Conservation (phyloP, 2,888 invertebrate species). For the Sphecodes monilicornis region DNA sequence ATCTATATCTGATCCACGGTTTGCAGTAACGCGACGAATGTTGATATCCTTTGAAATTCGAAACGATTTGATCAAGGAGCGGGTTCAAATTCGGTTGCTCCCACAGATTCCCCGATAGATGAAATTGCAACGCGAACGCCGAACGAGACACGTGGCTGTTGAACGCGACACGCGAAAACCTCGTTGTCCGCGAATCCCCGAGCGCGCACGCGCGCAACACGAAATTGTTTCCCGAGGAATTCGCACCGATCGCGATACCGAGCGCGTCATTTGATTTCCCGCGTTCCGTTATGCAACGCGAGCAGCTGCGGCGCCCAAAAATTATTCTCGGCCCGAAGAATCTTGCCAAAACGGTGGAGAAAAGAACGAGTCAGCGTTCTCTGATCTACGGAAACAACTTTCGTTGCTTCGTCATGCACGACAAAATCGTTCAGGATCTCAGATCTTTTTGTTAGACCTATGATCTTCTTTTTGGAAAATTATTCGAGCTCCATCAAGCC, state of each 20-base stretch:
- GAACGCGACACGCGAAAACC: slow-evolving; percentile 7
- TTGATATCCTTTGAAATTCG: neutral
- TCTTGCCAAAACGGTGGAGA: slow-evolving; percentile 52
- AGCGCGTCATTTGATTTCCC: slow-evolving; percentile 41
- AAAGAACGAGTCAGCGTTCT: slow-evolving; percentile 1
- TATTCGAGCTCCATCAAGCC: neutral
- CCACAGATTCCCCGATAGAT: neutral
- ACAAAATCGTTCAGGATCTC: neutral
- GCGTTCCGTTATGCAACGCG: slow-evolving; percentile 43
- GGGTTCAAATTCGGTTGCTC: neutral
- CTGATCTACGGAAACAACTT: neutral
- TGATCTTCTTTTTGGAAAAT: neutral
- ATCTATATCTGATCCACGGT: too few species aligned
- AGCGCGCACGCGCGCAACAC: slow-evolving; percentile 8
- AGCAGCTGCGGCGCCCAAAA: slow-evolving; percentile 28
- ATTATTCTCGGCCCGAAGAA: slow-evolving; percentile 49
- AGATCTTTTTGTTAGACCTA: neutral
- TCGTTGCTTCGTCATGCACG: neutral
- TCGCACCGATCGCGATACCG: slow-evolving; percentile 10
- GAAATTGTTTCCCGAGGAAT: slow-evolving; percentile 36
- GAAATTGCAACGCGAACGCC: neutral
- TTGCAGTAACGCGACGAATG: neutral
- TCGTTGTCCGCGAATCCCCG: slow-evolving; percentile 38
- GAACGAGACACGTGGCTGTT: neutral
- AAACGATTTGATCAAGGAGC: neutral